A percentile compares a stretch with the other conserved stretches of the same genome.
Conservation (phyloP, 2,888 invertebrate species). For the Homarus gammarus region DNA sequence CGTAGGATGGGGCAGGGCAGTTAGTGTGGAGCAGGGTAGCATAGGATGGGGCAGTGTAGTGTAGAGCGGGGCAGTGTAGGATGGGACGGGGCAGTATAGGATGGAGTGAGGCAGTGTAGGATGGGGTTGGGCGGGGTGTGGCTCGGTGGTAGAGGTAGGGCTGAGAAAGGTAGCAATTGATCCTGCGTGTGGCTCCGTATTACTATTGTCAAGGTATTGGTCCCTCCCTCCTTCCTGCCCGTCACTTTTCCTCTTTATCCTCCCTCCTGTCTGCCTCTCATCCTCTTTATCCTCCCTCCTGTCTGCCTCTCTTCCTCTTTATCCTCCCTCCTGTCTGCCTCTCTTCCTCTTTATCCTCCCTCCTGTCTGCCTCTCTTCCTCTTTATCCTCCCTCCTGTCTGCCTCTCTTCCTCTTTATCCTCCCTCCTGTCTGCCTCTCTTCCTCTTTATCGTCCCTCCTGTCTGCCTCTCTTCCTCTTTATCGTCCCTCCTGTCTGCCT, state of each 20-base stretch:
- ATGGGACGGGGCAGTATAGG: no score
- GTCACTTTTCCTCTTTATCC: not conserved
- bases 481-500: no score
- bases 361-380: not conserved
- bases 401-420: not conserved
- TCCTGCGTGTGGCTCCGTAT: slow-evolving; percentile 31
- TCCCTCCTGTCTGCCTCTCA: not conserved
- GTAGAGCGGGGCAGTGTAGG: no score
- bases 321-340: not conserved
- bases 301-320: not conserved
- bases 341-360: not conserved
- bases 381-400: no score
- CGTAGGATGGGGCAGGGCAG: no score
- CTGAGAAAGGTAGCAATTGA: slow-evolving; percentile 5
- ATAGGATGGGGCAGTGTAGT: no score
- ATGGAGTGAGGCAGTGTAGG: no score
- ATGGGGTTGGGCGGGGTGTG: not conserved
- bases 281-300: not conserved
- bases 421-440: no score
- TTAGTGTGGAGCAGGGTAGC: no score
- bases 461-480: no score
- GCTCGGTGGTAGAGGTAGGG: not conserved
- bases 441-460: no score
- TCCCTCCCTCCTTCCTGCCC: slow-evolving; percentile 11
- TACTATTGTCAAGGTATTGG: slow-evolving; percentile 41